Percentiles rank a stretch among this genome's conserved stretches.
Conservation (phyloP, 2,888 invertebrate genomes). For the Rhamphomyia laevipes region DNA sequence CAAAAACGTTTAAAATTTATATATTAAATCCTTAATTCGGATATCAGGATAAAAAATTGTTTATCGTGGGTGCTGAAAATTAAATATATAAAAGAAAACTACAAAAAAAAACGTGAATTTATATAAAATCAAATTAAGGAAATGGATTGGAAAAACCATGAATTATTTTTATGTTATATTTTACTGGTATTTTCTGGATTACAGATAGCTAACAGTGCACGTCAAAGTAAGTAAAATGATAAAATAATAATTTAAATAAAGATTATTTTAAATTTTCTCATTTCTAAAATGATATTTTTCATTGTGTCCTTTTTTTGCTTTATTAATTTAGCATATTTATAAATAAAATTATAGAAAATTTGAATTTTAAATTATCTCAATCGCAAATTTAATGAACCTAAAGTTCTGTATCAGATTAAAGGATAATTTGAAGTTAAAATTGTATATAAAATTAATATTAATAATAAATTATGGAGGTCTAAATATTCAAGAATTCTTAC, state of each 20-base stretch:
- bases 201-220: conserved; percentile 17
- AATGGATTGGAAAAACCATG: conserved; percentile 6
- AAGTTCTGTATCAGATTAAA: too few relatives aligned
- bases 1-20: too few relatives aligned
- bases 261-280: too few relatives aligned
- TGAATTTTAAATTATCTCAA: too few relatives aligned
- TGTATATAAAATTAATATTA: too few relatives aligned
- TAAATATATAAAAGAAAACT: conserved; percentile 5
- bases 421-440: too few relatives aligned
- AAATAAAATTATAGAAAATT: background rate
- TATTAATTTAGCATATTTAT: background rate
- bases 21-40: too few relatives aligned
- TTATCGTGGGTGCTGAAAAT: background rate
- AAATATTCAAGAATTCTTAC: too few relatives aligned
- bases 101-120: conserved; percentile 1
- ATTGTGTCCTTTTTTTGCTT: background rate
- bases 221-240: conserved; percentile 21
- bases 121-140: background rate
- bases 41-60: too few relatives aligned
- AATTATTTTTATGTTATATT: conserved; percentile 10
- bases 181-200: conserved; percentile 16
- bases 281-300: background rate
- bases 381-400: too few relatives aligned
- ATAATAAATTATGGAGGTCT: too few relatives aligned
- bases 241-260: background rate